These are phyloP conservation scores for Galbula dea DNA, from an alignment of 2,113 vertebrate genomes.

Conservation along the genomic window DNA sequence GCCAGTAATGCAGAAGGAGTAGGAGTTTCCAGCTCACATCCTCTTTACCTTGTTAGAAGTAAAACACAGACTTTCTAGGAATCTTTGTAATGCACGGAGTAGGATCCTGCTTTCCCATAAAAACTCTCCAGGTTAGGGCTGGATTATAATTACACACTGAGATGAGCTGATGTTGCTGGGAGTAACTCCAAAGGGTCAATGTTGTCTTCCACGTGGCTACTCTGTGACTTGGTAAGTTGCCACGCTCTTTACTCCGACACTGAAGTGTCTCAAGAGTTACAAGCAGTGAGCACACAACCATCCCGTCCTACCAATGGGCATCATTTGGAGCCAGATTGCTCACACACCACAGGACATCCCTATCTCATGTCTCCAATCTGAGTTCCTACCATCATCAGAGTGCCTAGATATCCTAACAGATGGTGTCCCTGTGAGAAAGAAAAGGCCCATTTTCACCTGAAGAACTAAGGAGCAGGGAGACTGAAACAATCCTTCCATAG, in stretches of 20 bases:
- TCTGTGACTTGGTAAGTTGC: not conserved
- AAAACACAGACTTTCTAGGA: not conserved
- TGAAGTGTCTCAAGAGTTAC: not conserved
- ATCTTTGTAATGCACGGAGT: not conserved
- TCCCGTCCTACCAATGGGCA: not conserved
- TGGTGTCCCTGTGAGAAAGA: not conserved
- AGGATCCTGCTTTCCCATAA: not conserved
- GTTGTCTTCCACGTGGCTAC: not conserved
- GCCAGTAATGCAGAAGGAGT: not conserved
- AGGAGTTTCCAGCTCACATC: not conserved
- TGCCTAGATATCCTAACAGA: not conserved
- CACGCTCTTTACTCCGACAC: not conserved
- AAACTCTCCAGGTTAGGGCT: not conserved
- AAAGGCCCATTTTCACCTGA: not conserved
- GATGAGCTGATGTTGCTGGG: not conserved
- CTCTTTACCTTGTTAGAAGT: not conserved
- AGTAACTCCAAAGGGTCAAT: not conserved
- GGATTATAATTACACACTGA: not conserved
- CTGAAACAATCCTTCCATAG: not conserved
- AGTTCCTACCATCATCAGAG: not conserved
- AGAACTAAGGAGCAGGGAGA: not conserved
- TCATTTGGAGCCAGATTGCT: not conserved
- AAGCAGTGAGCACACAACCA: not conserved
- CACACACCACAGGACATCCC: not conserved
- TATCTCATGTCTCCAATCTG: not conserved